phyloP scores from a whole-genome alignment of 2,113 vertebrate species.

The Myotis davidii region DNA sequence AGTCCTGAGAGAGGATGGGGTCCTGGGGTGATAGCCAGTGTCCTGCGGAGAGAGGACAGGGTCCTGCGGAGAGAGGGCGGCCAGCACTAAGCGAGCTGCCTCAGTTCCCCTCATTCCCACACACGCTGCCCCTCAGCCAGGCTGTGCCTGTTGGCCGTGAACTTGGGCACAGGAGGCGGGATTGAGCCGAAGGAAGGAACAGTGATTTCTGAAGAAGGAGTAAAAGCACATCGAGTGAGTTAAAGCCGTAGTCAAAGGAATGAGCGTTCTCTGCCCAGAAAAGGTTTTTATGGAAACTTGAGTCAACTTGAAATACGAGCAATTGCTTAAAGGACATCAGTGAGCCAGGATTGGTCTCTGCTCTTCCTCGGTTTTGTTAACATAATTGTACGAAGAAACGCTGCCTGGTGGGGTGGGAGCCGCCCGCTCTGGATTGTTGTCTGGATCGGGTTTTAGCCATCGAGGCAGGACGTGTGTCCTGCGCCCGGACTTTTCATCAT shows the following conservation, averaged over 20 bases:
- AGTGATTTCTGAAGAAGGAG: neutral
- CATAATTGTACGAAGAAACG: conserved; percentile 36
- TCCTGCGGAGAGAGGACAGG: neutral
- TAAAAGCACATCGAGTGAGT: neutral
- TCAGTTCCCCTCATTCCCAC: neutral
- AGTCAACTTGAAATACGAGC: conserved; percentile 4
- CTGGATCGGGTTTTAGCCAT: neutral
- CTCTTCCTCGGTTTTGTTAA: conserved; percentile 14
- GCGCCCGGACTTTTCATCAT: conserved; percentile 41
- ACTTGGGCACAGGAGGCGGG: neutral
- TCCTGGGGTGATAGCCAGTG: too few relatives aligned
- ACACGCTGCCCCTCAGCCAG: fast-evolving
- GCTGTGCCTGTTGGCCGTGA: too few relatives aligned
- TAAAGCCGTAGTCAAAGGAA: neutral
- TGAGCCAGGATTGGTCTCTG: neutral
- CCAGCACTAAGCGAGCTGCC: fast-evolving
- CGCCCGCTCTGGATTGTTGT: neutral
- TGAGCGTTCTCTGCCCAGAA: neutral
- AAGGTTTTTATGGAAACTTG: neutral
- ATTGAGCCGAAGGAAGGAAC: neutral
- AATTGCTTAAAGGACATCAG: conserved; percentile 56
- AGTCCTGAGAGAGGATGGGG: fast-evolving
- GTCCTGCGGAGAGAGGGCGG: neutral
- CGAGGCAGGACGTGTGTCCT: conserved; percentile 32
- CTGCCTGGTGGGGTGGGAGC: neutral